Base-by-base conservation (phyloP, 2,888 invertebrate species). In the Amblyjoppa fuscipennis region DNA sequence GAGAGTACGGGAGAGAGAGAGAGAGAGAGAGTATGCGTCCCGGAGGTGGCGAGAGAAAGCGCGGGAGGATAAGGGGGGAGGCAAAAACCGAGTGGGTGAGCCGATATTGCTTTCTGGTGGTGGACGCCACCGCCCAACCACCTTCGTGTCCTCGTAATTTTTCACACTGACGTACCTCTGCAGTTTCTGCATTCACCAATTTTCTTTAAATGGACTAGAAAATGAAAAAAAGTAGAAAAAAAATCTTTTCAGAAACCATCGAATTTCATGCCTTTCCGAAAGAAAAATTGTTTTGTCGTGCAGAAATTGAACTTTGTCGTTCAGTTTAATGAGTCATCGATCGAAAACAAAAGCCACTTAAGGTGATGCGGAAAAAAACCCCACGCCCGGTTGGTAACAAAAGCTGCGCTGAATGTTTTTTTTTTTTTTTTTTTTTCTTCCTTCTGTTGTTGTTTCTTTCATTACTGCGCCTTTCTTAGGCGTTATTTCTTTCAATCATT, bases 41-140 rank as follows among this genome's bases (percentile, higher is more conserved):
- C 74, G 84, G 87, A 77, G 87, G 86, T 85, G 85, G 66, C 84
- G 83, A 85, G 84, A 87, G 87, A 88, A 86, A 88, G 90, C 86
- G 90, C 88, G 89, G 87, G 81, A 86, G 90, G 75, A 51, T 66
- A 66, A 76, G 64, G 49, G 75, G 75, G 64, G 64, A 64, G 59
- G 75, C 73, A 56, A 74, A 81, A 49, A 28, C 81, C 87, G 88
- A 89, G 89, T 89, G 90, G 90, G 90, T 90, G 90, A 89, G 61
- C 87, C 86, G 90, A 89, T 88, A 89, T 89, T 81, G 85, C 84
- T 84, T 87, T 87, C 86, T 86, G 86, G 73, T 71, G 85, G 73
- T 59, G 51, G 69, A 84, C 87, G 88, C 80, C 85, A 51, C 84
- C 81, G 79, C 69, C 51, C 70, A 41, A 75, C 66, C 70, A 49